Evolutionary conservation across 2,113 vertebrate genomes (phyloP), one percentile per base, ranked within the genome.

Genomic region (Carassius gibelio): DNA sequence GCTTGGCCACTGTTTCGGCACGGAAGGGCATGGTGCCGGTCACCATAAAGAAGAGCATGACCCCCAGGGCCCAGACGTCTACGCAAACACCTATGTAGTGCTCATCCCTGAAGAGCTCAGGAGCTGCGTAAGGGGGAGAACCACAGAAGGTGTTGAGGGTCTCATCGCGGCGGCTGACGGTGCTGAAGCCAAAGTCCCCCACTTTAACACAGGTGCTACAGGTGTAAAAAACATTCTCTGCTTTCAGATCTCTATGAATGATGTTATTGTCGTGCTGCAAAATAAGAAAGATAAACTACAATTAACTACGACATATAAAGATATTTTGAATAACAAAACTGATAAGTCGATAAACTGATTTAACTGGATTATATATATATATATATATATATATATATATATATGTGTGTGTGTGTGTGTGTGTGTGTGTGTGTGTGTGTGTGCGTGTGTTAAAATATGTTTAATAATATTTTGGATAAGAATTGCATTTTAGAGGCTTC

Each of bases 181-280:
- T 99, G 93, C 98, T 99, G 91, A 99, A 99, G 88, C 98, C 98
- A 68, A 99, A 99, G 90, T 99, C 98, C 0, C 98, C 98, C 79
- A 99, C 97, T 87, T 99, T 99, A 85, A 99, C 96, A 14, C 96
- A 98, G 7, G 95, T 96, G 87, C 94, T 95, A 84, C 94, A 96
- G 83, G 96, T 91, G 38, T 98, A 99, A 91, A 99, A 98, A 0
- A 99, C 94, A 0, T 99, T 99, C 91, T 99, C 98, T 15, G 98
- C 97, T 87, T 99, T 99, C 92, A 99, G 90, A 89, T 99, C 97
- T 1, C 97, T 93, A 85, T 99, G 97, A 87, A 99, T 97, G 62
- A 99, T 99, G 87, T 96, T 95, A 89, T 96, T 97, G 88, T 98
- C 96, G 72, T 99, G 98, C 98, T 99, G 93, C 42, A 75, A 83